Percentiles rank a stretch among this genome's conserved stretches.
Evolutionary conservation across 2,888 invertebrate species (phyloP).

Genomic region (Leptopterna dolabrata): DNA sequence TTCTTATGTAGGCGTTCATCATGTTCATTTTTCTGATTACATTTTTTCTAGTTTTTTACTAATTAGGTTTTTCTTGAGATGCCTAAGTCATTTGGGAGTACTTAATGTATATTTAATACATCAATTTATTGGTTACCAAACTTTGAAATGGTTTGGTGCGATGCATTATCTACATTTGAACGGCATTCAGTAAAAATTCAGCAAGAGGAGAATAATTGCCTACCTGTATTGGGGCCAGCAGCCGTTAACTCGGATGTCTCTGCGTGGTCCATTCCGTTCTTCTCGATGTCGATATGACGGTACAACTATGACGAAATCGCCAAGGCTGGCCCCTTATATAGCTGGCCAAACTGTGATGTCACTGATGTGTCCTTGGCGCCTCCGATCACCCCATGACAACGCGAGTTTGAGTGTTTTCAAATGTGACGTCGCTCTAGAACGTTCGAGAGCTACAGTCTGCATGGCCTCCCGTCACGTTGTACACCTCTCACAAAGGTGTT

Average conservation of each 20-base stretch:
- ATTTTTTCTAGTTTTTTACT: too few relatives aligned
- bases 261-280: background rate
- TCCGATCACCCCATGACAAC: background rate
- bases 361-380: background rate
- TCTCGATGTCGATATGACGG: background rate
- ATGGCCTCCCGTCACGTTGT: background rate
- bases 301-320: constrained; percentile 22
- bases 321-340: background rate
- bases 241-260: background rate
- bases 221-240: background rate
- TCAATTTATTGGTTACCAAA: too few relatives aligned
- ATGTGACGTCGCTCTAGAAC: constrained; percentile 8
- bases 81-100: too few relatives aligned
- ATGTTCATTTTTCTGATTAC: too few relatives aligned
- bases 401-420: background rate
- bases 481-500: background rate
- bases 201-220: background rate
- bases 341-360: background rate
- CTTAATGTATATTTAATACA: too few relatives aligned
- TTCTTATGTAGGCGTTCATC: too few relatives aligned
- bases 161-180: too few relatives aligned
- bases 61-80: too few relatives aligned
- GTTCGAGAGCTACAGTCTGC: constrained; percentile 11
- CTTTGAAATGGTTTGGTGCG: too few relatives aligned
- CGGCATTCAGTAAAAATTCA: too few relatives aligned